Evolutionary conservation across 1,140 invertebrate genomes (phyloP).

Genomic region (Pseudomyrmex gracilis): DNA sequence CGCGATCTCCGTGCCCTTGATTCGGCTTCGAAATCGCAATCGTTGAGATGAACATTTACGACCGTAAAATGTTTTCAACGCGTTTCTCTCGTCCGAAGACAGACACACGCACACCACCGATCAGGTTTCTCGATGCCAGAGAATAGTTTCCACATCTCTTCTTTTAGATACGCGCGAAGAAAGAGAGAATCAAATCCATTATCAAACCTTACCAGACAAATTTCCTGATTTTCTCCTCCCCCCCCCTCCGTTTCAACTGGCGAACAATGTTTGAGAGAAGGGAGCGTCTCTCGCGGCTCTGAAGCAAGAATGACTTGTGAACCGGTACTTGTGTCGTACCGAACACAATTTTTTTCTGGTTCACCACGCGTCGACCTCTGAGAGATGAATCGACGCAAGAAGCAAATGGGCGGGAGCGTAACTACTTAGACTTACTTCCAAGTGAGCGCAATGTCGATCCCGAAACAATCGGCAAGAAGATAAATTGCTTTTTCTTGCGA

Average conservation of each 20-base stretch:
- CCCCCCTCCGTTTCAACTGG: too few species aligned
- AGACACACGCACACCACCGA: not conserved
- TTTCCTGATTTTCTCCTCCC: too few species aligned
- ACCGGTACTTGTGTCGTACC: too few species aligned
- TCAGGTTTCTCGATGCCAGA: too few species aligned
- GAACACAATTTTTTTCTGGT: not conserved
- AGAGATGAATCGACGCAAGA: slow-evolving; percentile 32
- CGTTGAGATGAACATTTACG: slow-evolving; percentile 3
- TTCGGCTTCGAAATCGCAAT: not conserved
- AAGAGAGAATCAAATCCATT: too few species aligned
- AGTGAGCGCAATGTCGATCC: not conserved
- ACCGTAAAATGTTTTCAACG: not conserved
- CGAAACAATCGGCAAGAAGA: slow-evolving; percentile 23
- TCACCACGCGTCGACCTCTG: not conserved
- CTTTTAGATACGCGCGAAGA: too few species aligned
- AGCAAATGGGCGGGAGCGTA: not conserved
- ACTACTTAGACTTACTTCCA: slow-evolving; percentile 7
- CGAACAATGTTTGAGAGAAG: too few species aligned
- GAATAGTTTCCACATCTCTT: too few species aligned
- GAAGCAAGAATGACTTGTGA: not conserved
- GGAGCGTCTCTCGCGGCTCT: not conserved
- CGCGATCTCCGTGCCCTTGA: slow-evolving; percentile 35
- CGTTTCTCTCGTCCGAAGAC: slow-evolving; percentile 2
- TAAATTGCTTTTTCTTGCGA: slow-evolving; percentile 15
- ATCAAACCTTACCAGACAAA: too few species aligned